Evolutionary conservation across 2,888 invertebrate species (phyloP).

Genomic region (Sphaerophoria rueppellii): DNA sequence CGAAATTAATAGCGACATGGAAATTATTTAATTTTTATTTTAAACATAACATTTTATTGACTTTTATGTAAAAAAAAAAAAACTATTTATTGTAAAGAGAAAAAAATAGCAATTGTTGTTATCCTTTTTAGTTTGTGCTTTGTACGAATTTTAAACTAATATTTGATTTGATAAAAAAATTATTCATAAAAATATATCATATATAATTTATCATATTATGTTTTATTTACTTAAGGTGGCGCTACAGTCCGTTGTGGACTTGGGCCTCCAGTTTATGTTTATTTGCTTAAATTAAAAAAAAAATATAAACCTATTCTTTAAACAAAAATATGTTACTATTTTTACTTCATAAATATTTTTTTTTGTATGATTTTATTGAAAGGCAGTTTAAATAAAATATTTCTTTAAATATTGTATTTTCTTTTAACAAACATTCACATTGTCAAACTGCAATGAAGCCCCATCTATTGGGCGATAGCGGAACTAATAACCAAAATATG

Average conservation of each 20-base stretch:
- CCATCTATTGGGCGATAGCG: not conserved
- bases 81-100: slow-evolving; percentile 6
- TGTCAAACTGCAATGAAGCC: not conserved
- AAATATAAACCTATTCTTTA: slow-evolving; percentile 47
- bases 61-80: slow-evolving; percentile 8
- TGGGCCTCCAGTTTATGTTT: too few relatives aligned
- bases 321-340: slow-evolving; percentile 44
- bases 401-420: slow-evolving; percentile 21
- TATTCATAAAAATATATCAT: slow-evolving; percentile 5
- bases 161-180: slow-evolving; percentile 23
- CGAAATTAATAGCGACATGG: slow-evolving; percentile 67
- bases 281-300: slow-evolving; percentile 25
- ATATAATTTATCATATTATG: slow-evolving; percentile 6
- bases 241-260: too few relatives aligned
- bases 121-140: slow-evolving; percentile 38
- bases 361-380: slow-evolving; percentile 66
- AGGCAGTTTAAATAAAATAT: slow-evolving; percentile 53
- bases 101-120: slow-evolving; percentile 9
- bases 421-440: not conserved
- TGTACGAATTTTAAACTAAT: slow-evolving; percentile 63
- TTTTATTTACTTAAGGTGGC: too few relatives aligned
- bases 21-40: slow-evolving; percentile 25
- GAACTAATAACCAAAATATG: not conserved
- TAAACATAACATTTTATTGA: slow-evolving; percentile 31
- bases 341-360: slow-evolving; percentile 36